phyloP scores from a whole-genome alignment of 2,797 vertebrate genomes.

The Paguma larvata region DNA sequence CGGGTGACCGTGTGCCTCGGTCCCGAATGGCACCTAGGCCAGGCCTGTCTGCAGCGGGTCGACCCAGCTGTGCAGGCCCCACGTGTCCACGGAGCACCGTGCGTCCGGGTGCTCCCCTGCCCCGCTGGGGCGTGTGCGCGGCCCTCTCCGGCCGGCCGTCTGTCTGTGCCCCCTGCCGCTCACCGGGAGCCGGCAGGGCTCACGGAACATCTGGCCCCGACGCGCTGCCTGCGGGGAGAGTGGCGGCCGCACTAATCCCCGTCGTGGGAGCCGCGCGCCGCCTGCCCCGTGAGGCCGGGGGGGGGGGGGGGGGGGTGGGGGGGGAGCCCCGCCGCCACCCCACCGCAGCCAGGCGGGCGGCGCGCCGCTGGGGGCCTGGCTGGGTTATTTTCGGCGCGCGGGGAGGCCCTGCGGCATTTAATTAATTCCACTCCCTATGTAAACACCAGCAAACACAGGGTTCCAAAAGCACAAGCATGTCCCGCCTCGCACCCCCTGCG shows the following conservation, averaged over 20 bases:
- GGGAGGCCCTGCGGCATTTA: conserved; percentile 71
- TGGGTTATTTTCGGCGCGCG: conserved; percentile 77
- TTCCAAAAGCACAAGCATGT: conserved; percentile 70
- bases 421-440: conserved; percentile 79
- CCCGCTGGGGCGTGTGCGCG: neutral
- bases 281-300: neutral
- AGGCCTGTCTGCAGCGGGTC: neutral
- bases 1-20: neutral
- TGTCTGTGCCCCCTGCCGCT: neutral
- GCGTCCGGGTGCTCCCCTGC: neutral
- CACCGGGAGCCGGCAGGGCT: neutral
- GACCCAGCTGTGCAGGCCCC: rapidly evolving
- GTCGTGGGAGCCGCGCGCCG: neutral
- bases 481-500: neutral
- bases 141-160: neutral
- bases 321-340: neutral
- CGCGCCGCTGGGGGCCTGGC: conserved; percentile 75
- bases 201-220: conserved; percentile 48
- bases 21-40: neutral
- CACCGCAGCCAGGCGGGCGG: neutral
- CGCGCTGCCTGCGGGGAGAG: neutral
- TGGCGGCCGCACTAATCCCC: neutral
- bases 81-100: rapidly evolving
- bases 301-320: no score
- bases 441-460: conserved; percentile 73